phyloP scores from a whole-genome alignment of 2,113 vertebrate genomes.

The Vireo altiloquus region DNA sequence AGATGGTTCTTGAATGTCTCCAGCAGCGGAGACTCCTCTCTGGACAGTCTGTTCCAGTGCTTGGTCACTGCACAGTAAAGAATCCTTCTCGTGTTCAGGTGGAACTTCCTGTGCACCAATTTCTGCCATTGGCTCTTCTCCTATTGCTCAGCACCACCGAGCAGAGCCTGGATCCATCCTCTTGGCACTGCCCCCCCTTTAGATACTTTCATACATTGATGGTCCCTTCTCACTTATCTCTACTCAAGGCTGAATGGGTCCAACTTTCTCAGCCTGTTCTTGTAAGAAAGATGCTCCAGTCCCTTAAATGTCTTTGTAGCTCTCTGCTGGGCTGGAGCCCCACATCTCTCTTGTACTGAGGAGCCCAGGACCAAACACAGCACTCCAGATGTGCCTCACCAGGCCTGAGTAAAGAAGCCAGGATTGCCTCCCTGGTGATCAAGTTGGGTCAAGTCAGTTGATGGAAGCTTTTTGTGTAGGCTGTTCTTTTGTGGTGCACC shows the following conservation, averaged over 20 bases:
- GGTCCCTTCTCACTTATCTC: neutral
- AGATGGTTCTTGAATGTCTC: neutral
- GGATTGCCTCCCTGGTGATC: neutral
- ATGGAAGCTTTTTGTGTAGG: neutral
- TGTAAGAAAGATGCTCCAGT: neutral
- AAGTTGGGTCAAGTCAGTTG: neutral
- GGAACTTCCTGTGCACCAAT: neutral
- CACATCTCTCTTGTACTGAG: accelerated
- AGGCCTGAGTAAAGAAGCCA: neutral
- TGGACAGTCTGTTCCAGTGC: neutral
- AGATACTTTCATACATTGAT: neutral
- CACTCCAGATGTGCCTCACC: neutral
- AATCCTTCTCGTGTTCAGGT: neutral
- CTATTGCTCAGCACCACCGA: accelerated
- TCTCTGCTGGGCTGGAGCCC: accelerated
- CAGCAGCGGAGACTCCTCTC: neutral
- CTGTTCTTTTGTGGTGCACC: accelerated
- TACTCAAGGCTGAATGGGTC: neutral
- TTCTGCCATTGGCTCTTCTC: neutral
- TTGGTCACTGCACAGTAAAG: neutral
- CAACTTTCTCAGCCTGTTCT: neutral
- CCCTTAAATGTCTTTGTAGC: neutral
- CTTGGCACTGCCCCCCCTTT: neutral
- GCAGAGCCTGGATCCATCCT: neutral
- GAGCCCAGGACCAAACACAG: neutral